Base-by-base conservation (phyloP, 2,113 vertebrate species). In the Bostrychus sinensis region DNA sequence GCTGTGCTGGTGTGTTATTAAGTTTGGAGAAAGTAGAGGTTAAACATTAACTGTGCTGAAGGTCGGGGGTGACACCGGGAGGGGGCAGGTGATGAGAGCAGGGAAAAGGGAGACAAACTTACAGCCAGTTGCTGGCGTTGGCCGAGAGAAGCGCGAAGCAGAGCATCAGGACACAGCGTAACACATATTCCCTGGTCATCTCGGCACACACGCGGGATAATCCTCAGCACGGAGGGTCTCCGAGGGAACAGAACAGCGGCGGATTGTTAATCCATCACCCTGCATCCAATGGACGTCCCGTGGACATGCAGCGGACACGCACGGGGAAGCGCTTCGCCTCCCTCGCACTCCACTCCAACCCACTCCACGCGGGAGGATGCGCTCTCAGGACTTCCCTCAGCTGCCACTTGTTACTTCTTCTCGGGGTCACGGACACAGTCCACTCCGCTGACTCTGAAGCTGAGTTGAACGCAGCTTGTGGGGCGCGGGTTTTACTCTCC, bases 91-190 rank as follows among this genome's bases (percentile, higher is more conserved):
- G 75, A 64, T n/a, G n/a, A 67, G 16, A 30, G 48, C 39, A 69
- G 68, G 54, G 57, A 65, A 10, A 55, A 68, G 28, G 23, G 56
- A 74, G 46, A 80, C 46, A 22, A 60, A 98, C 96, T 97, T 94
- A 97, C 96, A 98, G 92, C 96, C 96, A 98, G 94, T 97, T 98
- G 92, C 96, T 97, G 69, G 96, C 95, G 87, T 95, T 94, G 86
- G 95, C 95, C 43, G 95, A 96, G 90, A 96, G 94, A 78, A 96
- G 94, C 72, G 94, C 96, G 64, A 97, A 93, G 92, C 95, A 94
- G 79, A 98, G 94, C 89, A 97, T 93, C 93, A 96, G 94, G 90
- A 95, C 89, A 77, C 95, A 96, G 76, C 95, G 95, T 89, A 95
- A 83, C 70, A 92, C 93, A 87, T 91, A 93, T 77, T 93, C 94